Evolutionary conservation across 2,888 invertebrate species (phyloP), one percentile per base, ranked within the genome.

Genomic region (Lutraria lutraria): DNA sequence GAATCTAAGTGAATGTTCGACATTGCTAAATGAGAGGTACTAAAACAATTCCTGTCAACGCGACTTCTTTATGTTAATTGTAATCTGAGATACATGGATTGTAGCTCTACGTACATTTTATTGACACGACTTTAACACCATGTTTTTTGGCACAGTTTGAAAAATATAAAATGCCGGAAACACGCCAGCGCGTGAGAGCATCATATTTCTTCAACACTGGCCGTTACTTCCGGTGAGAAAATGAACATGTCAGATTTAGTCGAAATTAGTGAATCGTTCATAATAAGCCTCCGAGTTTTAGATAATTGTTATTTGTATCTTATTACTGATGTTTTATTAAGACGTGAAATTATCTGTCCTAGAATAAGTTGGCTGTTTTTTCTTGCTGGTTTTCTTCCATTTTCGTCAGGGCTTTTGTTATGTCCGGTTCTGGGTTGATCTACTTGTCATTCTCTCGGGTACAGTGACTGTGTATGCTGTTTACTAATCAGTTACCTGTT

Each of bases 81-180:
- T n/a, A 68, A 68, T 25, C 25, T 25, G 63, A 68, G 63, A 25
- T 68, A n/a, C 8, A 43, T 25, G 25, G 21, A 10, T 68, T 68
- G 76, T 34, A 31, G 31, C 76, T 31, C 3, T 25, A 76, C 31
- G 15, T 19, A 76, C 25, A 76, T 34, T 76, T 76, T 76, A 76
- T 76, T 76, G 34, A 31, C 76, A 19, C 34, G 76, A 76, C 29
- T 34, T 68, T 19, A 19, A 76, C 31, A 76, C 15, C 76, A 31
- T 76, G 76, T 76, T 76, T n/a, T 76, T 76, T 76, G 76, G 76
- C 76, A 76, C 76, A 34, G 76, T 15, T 31, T 76, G 76, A 76
- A 76, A 31, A 76, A 76, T 76, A 76, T 76, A 76, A 76, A 76
- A 76, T 34, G 31, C 76, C 76, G 76, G 76, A 76, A 76, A 25